Percentiles rank a stretch among this genome's conserved stretches.
phyloP scores from a whole-genome alignment of 2,797 vertebrate species.

The Morelia viridis region DNA sequence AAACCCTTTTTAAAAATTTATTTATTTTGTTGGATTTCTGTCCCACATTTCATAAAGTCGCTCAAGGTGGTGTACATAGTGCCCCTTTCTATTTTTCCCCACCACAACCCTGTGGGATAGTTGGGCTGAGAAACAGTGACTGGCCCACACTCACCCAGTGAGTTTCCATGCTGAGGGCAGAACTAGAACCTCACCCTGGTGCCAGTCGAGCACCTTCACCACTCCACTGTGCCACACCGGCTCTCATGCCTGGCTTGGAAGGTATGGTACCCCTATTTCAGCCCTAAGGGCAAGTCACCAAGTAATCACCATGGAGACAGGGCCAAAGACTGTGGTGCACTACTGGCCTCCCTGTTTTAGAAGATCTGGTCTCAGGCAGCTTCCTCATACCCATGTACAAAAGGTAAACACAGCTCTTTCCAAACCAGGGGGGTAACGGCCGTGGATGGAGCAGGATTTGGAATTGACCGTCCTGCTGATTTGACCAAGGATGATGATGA shows the following conservation, averaged over 20 bases:
- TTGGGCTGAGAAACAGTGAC: not conserved
- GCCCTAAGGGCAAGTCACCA: not conserved
- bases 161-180: not conserved
- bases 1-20: too few relatives aligned
- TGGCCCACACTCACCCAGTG: not conserved
- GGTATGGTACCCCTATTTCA: not conserved
- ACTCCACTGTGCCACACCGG: too few relatives aligned
- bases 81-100: not conserved
- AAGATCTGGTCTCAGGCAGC: not conserved
- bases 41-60: not conserved
- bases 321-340: too few relatives aligned
- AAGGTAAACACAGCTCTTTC: not conserved
- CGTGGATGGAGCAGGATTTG: constrained; percentile 89
- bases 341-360: not conserved
- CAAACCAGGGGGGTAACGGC: constrained; percentile 82
- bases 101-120: not conserved
- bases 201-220: not conserved
- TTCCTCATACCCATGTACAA: not conserved
- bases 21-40: not conserved
- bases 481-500: constrained; percentile 89
- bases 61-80: not conserved
- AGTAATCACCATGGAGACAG: not conserved
- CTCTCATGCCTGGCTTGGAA: not conserved
- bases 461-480: constrained; percentile 90
- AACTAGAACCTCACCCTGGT: not conserved